Conservation (phyloP, 2,113 vertebrate genomes). For the Gnathonemus echidnorhynchus region DNA sequence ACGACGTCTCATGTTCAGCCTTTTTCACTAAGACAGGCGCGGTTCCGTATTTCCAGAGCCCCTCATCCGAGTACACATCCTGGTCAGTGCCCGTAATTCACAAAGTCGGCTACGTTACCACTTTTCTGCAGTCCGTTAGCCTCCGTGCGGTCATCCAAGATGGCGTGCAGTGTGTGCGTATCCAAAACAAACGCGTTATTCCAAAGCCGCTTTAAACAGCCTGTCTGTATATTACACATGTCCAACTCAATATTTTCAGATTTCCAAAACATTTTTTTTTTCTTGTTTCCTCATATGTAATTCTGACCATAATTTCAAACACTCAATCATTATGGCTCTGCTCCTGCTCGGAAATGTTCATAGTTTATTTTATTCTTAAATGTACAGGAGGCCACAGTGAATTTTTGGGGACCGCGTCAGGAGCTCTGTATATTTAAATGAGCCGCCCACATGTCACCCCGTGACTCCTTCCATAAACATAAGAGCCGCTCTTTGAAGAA, state of each 20-base stretch:
- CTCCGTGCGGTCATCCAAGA: conserved; percentile 47
- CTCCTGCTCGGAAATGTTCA: conserved; percentile 53
- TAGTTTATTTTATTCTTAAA: conserved; percentile 70
- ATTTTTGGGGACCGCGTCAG: conserved; percentile 61
- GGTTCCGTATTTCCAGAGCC: neutral
- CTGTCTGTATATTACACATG: conserved; percentile 52
- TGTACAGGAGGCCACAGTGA: conserved; percentile 66
- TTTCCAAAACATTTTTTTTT: conserved; percentile 47
- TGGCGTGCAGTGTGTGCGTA: conserved; percentile 59
- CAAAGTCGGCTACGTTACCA: conserved; percentile 54
- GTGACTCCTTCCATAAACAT: conserved; percentile 66
- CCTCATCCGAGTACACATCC: neutral
- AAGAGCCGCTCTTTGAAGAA: conserved; percentile 52
- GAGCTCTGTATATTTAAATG: conserved; percentile 65
- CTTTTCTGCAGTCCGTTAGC: conserved; percentile 58
- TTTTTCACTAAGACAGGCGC: neutral
- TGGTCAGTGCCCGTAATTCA: conserved; percentile 40
- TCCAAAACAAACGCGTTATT: conserved; percentile 49
- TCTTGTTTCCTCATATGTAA: conserved; percentile 42
- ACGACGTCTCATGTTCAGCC: neutral
- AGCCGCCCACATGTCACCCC: conserved; percentile 62
- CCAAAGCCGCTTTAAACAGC: conserved; percentile 61
- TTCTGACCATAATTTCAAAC: conserved; percentile 59
- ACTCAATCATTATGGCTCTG: conserved; percentile 64
- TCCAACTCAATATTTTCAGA: conserved; percentile 56